Conservation (phyloP, 2,113 vertebrate species). For the Chloropsis cyanopogon region DNA sequence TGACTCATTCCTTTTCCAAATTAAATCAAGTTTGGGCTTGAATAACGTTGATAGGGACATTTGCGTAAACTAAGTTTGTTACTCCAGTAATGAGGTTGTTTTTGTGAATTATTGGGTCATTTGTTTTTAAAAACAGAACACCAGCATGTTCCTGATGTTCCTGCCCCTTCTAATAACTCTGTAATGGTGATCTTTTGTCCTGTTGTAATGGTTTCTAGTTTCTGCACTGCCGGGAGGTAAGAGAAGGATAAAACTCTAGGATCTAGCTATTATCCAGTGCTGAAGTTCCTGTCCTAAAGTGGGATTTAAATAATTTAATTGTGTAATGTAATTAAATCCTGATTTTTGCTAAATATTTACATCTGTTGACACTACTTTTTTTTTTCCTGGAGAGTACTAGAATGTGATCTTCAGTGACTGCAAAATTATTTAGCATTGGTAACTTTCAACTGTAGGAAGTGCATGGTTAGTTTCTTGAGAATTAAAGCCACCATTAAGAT, state of each 20-base stretch:
- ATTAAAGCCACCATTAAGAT: neutral
- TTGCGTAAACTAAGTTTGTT: constrained; percentile 51
- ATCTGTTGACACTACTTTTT: neutral
- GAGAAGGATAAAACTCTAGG: constrained; percentile 22
- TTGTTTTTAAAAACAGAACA: constrained; percentile 69
- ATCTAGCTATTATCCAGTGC: neutral
- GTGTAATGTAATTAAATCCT: constrained; percentile 12
- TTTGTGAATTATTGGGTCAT: constrained; percentile 71
- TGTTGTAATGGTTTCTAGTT: constrained; percentile 57
- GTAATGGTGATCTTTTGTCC: constrained; percentile 65
- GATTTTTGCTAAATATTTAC: constrained; percentile 25
- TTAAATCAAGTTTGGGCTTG: constrained; percentile 70
- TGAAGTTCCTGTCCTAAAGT: constrained; percentile 34
- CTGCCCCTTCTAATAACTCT: constrained; percentile 63
- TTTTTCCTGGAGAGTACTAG: neutral
- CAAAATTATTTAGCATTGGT: neutral
- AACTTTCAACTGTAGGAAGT: neutral
- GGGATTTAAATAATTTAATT: constrained; percentile 25
- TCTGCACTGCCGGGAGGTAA: constrained; percentile 47
- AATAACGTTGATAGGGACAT: constrained; percentile 61
- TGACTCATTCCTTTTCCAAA: constrained; percentile 52
- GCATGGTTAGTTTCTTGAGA: neutral
- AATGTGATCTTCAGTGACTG: neutral
- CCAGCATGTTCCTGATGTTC: constrained; percentile 30
- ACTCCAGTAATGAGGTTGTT: constrained; percentile 49